Percentiles rank a stretch among this genome's conserved stretches.
These are phyloP conservation scores for Agrochola circellaris DNA, from an alignment of 2,888 invertebrate genomes.

Conservation along the genomic window DNA sequence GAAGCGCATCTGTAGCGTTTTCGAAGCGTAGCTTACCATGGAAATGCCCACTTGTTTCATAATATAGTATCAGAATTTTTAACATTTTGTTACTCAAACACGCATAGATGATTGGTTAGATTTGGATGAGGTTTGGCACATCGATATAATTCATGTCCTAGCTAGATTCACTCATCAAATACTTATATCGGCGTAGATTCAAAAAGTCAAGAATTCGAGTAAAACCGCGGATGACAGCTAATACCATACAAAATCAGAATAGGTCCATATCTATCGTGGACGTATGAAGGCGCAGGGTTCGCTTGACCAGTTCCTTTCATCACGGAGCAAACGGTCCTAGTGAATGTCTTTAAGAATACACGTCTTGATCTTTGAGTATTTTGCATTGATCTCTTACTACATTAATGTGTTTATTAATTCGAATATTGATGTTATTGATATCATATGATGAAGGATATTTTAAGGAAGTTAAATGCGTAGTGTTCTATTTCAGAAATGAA, in stretches of 20 bases:
- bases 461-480: background rate
- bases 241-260: background rate
- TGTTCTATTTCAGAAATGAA: background rate
- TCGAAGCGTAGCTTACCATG: background rate
- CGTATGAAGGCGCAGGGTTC: background rate
- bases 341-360: background rate
- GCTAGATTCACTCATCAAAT: background rate
- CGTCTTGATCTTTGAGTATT: slow-evolving; percentile 4
- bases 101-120: too few relatives aligned
- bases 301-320: slow-evolving; percentile 34
- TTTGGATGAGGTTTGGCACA: background rate
- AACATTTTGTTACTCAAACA: background rate
- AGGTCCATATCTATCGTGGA: slow-evolving; percentile 15
- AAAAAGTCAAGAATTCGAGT: background rate
- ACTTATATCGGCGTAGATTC: background rate
- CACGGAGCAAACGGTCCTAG: background rate
- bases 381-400: background rate
- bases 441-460: background rate
- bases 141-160: background rate
- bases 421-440: background rate
- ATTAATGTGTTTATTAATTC: background rate
- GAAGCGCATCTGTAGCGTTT: background rate
- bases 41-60: background rate
- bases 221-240: background rate
- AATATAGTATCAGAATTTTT: background rate